These are phyloP conservation scores for Calvadosia cruxmelitensis DNA, from an alignment of 30 jellyfish, hydroid and myxozoan species.

Conservation along the genomic window DNA sequence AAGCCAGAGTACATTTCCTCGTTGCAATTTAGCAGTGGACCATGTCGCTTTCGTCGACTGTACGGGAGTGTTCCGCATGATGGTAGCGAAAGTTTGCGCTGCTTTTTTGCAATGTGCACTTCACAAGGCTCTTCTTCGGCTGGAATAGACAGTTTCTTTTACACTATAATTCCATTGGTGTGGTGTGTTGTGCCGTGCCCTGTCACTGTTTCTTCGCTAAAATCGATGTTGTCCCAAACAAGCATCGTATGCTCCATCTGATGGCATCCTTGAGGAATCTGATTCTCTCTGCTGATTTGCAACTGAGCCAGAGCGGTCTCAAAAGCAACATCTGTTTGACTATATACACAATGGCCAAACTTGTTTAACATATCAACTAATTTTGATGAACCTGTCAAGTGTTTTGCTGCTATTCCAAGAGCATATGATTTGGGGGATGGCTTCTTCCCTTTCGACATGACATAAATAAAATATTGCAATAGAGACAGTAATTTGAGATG, in stretches of 20 bases:
- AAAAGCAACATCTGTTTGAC: slow-evolving; percentile 45
- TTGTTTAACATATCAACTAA: slow-evolving; percentile 20
- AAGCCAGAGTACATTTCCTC: too few species aligned
- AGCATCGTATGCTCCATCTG: slow-evolving; percentile 14
- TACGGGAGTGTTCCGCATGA: too few species aligned
- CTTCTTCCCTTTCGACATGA: slow-evolving; percentile 24
- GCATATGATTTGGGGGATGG: slow-evolving; percentile 36
- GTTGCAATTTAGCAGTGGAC: too few species aligned
- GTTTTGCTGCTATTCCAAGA: slow-evolving; percentile 42
- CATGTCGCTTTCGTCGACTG: too few species aligned
- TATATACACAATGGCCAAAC: slow-evolving; percentile 46
- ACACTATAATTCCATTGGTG: slow-evolving; percentile 30
- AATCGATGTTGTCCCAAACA: slow-evolving; percentile 35
- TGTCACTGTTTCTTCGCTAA: slow-evolving; percentile 39
- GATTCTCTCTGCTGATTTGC: too few species aligned
- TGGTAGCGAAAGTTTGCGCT: too few species aligned
- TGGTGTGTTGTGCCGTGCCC: slow-evolving; percentile 56
- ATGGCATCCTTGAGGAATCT: too few species aligned
- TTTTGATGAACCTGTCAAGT: slow-evolving; percentile 29
- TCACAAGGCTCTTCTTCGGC: slow-evolving; percentile 10
- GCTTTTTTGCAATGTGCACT: too few species aligned
- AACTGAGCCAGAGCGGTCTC: slow-evolving; percentile 34
- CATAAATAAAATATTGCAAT: slow-evolving; percentile 37
- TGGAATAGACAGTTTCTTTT: slow-evolving; percentile 9
- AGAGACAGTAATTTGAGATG: slow-evolving; percentile 21